Base-by-base conservation (phyloP, 2,113 vertebrate genomes). In the Cricetomys ansorgei region DNA sequence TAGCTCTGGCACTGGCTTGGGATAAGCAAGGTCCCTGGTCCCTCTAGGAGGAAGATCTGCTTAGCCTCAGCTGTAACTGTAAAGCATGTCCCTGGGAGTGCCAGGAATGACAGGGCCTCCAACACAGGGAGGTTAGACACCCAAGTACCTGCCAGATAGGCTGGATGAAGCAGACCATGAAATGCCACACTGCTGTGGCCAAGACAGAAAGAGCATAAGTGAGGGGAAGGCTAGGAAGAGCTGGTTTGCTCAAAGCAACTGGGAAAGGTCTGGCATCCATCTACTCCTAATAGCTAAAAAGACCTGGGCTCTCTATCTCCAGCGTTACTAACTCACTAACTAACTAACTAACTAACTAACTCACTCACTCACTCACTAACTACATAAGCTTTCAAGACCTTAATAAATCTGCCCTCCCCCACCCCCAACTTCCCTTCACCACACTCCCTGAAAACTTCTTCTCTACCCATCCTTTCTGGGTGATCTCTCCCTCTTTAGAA, bases 221-320 rank as follows among this genome's bases (percentile, higher is more conserved):
- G 6, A 23, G 8, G 45, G 29, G 13, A 3, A 12, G 31, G 31
- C 29, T 37, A 6, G 73, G 19, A 73, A 79, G 5, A 40, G 69
- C 23, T 16, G 5, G 15, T 17, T 64, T 2, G n/a, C n/a, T 84
- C 75, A 43, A 25, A 91, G 57, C 10, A 79, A 53, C 29, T 64
- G 77, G 9, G 65, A 55, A 76, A 72, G 31, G 45, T n/a, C 94
- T 76, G 62, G 69, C 48, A 21, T 45, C 45, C 6, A 21, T 86
- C 62, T 67, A 19, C 70, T 67, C 94, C 89, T 53, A 85, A 92
- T 43, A 80, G 29, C 34, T 86, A 91, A 25, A 84, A 91, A 88
- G 64, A 45, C 45, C 55, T 89, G 50, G 31, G 31, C 73, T 57
- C 73, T 57, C 48, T 43, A 67, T 48, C 76, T 50, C 50, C 31